These are phyloP conservation scores for Coremacera marginata DNA, from an alignment of 2,888 invertebrate genomes.

Conservation along the genomic window DNA sequence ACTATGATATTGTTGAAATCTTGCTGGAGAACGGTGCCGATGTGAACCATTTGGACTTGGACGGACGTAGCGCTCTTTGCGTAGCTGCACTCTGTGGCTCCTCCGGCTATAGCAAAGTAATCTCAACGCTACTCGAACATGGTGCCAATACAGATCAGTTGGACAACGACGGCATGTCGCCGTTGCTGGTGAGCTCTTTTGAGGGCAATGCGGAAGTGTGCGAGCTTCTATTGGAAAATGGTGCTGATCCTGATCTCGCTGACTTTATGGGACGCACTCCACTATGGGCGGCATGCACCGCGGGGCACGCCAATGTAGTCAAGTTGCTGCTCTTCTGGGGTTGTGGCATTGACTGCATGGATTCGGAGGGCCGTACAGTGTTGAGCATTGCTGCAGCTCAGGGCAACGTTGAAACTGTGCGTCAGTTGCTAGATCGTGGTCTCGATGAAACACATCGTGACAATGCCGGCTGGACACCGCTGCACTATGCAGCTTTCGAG, in stretches of 20 bases:
- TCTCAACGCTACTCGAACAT: slow-evolving; percentile 81
- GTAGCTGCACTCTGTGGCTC: slow-evolving; percentile 90
- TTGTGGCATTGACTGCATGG: slow-evolving; percentile 94
- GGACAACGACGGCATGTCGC: slow-evolving; percentile 90
- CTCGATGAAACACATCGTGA: slow-evolving; percentile 89
- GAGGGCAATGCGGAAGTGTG: slow-evolving; percentile 94
- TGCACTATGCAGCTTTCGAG: slow-evolving; percentile 96
- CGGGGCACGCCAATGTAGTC: slow-evolving; percentile 89
- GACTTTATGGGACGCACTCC: slow-evolving; percentile 87
- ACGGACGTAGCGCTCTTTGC: slow-evolving; percentile 88
- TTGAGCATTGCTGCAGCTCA: slow-evolving; percentile 87
- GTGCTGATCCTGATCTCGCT: slow-evolving; percentile 90
- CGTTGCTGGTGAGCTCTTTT: slow-evolving; percentile 88
- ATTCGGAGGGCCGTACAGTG: slow-evolving; percentile 92
- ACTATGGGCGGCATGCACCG: slow-evolving; percentile 92
- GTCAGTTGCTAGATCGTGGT: slow-evolving; percentile 88
- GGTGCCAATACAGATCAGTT: slow-evolving; percentile 86
- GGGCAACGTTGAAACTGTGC: slow-evolving; percentile 89
- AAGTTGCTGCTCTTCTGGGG: slow-evolving; percentile 94
- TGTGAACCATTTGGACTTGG: slow-evolving; percentile 88
- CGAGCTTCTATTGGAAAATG: slow-evolving; percentile 90
- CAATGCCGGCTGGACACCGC: slow-evolving; percentile 96
- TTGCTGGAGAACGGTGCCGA: slow-evolving; percentile 85
- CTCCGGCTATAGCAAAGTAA: slow-evolving; percentile 78
- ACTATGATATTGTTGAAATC: slow-evolving; percentile 89